Evolutionary conservation across 2,888 invertebrate species (phyloP), one percentile per base, ranked within the genome.

Genomic region (Choreutis nemorana): DNA sequence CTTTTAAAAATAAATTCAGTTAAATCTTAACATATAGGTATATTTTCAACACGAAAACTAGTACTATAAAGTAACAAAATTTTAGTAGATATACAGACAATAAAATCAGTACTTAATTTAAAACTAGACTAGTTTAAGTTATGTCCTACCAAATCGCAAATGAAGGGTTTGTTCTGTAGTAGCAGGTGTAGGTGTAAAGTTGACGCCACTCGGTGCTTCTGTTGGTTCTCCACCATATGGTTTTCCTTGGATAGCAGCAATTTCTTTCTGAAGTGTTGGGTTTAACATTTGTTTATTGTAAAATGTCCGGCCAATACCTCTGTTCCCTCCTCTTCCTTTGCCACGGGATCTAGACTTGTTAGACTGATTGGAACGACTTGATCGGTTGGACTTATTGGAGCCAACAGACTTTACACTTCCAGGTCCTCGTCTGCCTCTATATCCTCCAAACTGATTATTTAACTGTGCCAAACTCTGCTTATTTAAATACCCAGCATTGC

Each of bases 171-270:
- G 72, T 6, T 42, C 44, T 14, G 80, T 80, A 15, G 66, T 55
- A 20, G 66, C 57, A 14, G 79, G 77, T 11, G 70, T 73, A 1
- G 71, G 67, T 7, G 61, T 53, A 34, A 68, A 71, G 37, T 65
- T 68, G 4, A 71, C 48, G 1, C 55, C 23, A 14, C 62, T 61
- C 28, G 28, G 39, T 9, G 39, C 27, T 2, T 40, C 8, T 13
- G 35, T 38, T 15, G 32, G 34, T 26, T 21, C 44, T 3, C 30
- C 33, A 4, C 56, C 58, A 42, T 48, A 58, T 10, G 47, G 44
- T 47, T 71, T 73, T 18, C 72, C 71, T 42, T 80, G 80, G 28
- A 80, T 58, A 30, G 55, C 63, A 30, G 80, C 79, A 36, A 80
- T 80, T 50, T 79, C 72, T 39, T 68, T 55, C 36, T 80, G 80